Evolutionary conservation across 2,113 vertebrate species (phyloP), one percentile per base, ranked within the genome.

Genomic region (Trogon surrucura): DNA sequence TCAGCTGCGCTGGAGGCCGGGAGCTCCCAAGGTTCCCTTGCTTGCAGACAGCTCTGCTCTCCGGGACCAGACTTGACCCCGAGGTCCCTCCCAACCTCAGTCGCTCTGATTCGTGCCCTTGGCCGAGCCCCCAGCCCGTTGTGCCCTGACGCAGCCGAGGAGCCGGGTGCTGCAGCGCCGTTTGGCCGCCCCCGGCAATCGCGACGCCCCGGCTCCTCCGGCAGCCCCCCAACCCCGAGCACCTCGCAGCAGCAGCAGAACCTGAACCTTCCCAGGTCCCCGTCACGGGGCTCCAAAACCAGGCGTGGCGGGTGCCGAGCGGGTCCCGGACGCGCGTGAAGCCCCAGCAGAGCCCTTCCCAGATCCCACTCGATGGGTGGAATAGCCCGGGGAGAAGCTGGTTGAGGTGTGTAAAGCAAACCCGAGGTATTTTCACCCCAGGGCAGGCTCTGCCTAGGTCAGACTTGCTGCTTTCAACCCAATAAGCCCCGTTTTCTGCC

Each of bases 161-260:
- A 36, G 11, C 61, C 50, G 2, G 29, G 30, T 4, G 6, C 6
- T 10, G 69, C 69, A 21, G 69, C 5, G 0, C 36, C 15, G 1
- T 8, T 25, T 20, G 20, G 19, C 69, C 3, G 12, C 11, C 6
- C 62, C 61, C 32, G 5, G 0, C 0, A 15, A 2, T 8, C 1
- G 18, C 38, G 5, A 9, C 4, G 2, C 13, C 74, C 80, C 16
- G 6, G 23, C 85, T 71, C 45, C 13, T 25, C 34, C 60, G 19
- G 2, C 41, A 7, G 20, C 13, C 6, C 50, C 22, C 58, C 18
- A 36, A 65, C 6, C 34, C 9, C 29, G 1, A 19, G 8, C 32
- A 8, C 26, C 41, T 47, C 16, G 0, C 17, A 8, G 27, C 38
- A 8, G 27, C 38, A 51, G 71, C 36, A 18, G 62, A 64, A 38